Evolutionary conservation across 2,797 vertebrate species (phyloP).

Genomic region (Glossophaga mutica): DNA sequence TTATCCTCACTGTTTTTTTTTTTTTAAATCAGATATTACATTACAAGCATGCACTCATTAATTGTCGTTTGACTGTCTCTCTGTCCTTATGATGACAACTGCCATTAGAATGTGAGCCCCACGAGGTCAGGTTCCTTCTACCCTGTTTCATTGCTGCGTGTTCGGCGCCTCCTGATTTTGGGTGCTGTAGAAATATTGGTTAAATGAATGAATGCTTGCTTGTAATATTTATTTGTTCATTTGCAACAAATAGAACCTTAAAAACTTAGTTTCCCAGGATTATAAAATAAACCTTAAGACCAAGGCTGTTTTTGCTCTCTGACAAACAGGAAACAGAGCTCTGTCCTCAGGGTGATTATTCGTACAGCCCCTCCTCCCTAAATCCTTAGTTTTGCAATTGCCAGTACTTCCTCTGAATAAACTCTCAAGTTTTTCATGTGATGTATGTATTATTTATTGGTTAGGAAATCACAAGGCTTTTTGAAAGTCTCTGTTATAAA

Average conservation of each 20-base stretch:
- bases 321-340: neutral
- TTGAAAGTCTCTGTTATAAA: neutral
- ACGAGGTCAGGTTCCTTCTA: neutral
- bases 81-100: neutral
- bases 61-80: neutral
- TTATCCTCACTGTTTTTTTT: neutral
- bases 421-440: neutral
- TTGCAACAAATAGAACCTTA: neutral
- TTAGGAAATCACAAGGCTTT: neutral
- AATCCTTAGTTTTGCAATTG: neutral
- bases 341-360: neutral
- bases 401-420: neutral
- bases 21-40: neutral
- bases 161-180: neutral
- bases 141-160: neutral
- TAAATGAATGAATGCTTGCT: neutral
- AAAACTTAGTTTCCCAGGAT: neutral
- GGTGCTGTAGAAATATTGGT: neutral
- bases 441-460: neutral
- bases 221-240: neutral
- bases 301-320: neutral
- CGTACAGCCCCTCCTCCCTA: neutral
- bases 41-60: neutral
- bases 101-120: neutral
- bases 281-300: neutral